Evolutionary conservation across 1,140 invertebrate genomes (phyloP), one percentile per base, ranked within the genome.

Genomic region (Apis laboriosa): DNA sequence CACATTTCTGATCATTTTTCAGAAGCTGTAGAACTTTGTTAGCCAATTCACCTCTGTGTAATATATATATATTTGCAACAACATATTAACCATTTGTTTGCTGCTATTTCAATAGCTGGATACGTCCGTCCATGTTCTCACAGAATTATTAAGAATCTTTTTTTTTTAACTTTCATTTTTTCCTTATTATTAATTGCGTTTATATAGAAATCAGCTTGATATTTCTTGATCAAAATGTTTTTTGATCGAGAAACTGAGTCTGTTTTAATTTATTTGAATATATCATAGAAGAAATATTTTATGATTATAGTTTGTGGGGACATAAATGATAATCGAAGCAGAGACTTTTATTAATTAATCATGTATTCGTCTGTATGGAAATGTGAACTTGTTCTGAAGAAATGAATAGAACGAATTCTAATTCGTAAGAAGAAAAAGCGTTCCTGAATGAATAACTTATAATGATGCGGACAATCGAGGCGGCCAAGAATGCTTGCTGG

Each of bases 381-480:
- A 63, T 63, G 13, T 28, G 61, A 63, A 13, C 61, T 28, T 13
- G 61, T 63, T 24, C 61, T 15, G 61, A 63, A 63, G 64, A 67
- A 43, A 67, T 43, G 43, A 3, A 34, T 67, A 12, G 12, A 7
- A 13, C 43, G 58, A 67, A 53, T 55, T 12, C 13, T 66, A 77
- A 67, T 49, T 63, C 9, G 56, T 83, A 83, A 71, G n/a, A 53
- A 63, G 75, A 80, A 15, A 55, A 71, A 77, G 75, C 66, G 81
- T 83, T 83, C 81, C 81, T 83, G 67, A 71, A 63, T 53, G 78
- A 80, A 76, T 71, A 43, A 71, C 64, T 63, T 53, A 19, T 74
- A 80, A 75, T 19, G 64, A 84, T 34, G 58, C 79, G 83, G 83
- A 84, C 83, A 84, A 84, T 84, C 83, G 78, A 84, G 63, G 51